Evolutionary conservation across 2,113 vertebrate species (phyloP).

Genomic region (Ursus arctos): DNA sequence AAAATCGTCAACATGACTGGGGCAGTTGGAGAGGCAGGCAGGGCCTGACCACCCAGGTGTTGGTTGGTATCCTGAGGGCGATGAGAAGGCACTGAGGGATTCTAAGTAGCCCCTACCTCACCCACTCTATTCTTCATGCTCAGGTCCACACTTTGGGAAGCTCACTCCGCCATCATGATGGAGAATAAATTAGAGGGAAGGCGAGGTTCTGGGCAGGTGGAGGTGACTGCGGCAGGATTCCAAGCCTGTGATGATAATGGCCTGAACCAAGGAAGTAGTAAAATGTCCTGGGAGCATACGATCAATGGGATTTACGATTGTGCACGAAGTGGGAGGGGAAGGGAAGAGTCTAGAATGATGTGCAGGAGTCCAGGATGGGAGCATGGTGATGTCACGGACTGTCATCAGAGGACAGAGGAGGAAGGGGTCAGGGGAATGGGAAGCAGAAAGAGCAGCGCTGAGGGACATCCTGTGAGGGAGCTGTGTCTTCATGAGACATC

Average conservation of each 20-base stretch:
- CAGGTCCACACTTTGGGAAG: background rate
- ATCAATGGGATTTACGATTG: background rate
- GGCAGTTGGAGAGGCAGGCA: background rate
- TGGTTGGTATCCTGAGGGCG: background rate
- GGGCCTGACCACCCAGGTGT: background rate
- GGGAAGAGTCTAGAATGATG: background rate
- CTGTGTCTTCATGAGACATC: background rate
- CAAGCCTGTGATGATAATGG: background rate
- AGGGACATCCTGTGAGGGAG: background rate
- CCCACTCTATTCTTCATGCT: background rate
- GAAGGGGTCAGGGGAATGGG: background rate
- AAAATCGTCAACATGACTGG: background rate
- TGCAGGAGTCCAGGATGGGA: background rate
- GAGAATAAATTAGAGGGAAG: background rate
- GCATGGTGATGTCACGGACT: fast-evolving
- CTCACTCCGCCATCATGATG: background rate
- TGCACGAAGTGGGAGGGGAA: background rate
- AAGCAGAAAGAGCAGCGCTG: background rate
- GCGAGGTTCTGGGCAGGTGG: background rate
- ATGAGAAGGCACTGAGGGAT: background rate
- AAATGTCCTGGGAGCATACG: background rate
- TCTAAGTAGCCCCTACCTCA: background rate
- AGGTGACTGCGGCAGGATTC: background rate
- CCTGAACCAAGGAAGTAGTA: background rate
- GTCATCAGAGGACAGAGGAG: background rate